Evolutionary conservation across 2,797 vertebrate genomes (phyloP).

Genomic region (Pseudomugil gertrudae): DNA sequence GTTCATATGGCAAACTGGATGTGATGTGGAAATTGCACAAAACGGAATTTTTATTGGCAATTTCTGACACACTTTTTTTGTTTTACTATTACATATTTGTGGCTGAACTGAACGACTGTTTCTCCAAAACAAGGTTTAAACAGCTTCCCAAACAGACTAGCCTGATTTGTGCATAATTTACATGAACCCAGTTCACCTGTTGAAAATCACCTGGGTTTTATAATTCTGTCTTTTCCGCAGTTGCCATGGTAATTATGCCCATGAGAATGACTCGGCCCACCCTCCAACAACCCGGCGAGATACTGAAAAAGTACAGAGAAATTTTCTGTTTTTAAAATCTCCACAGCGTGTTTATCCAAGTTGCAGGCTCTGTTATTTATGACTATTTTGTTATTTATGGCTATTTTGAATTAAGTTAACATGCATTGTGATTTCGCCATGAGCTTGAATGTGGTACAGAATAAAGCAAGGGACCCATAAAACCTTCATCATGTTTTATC

Average conservation of each 20-base stretch:
- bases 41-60: slow-evolving; percentile 56
- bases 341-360: slow-evolving; percentile 45
- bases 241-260: neutral
- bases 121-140: slow-evolving; percentile 39
- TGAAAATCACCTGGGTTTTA: too few species aligned
- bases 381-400: too few species aligned
- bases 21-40: slow-evolving; percentile 63
- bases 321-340: slow-evolving; percentile 22
- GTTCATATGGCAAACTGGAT: slow-evolving; percentile 66
- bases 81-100: slow-evolving; percentile 57
- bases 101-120: slow-evolving; percentile 36
- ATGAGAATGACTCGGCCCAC: neutral
- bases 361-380: slow-evolving; percentile 52
- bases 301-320: slow-evolving; percentile 40
- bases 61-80: slow-evolving; percentile 56
- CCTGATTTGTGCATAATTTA: slow-evolving; percentile 32
- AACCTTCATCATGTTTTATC: slow-evolving; percentile 67
- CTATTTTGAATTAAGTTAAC: slow-evolving; percentile 58
- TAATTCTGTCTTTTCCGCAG: neutral
- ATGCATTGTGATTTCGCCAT: slow-evolving; percentile 65
- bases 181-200: slow-evolving; percentile 15
- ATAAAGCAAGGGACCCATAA: slow-evolving; percentile 57
- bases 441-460: slow-evolving; percentile 46
- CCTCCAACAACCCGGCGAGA: neutral
- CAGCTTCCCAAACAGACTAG: slow-evolving; percentile 33